phyloP scores from a whole-genome alignment of 2,888 invertebrate genomes.

The Acanthosepion pharaonis region DNA sequence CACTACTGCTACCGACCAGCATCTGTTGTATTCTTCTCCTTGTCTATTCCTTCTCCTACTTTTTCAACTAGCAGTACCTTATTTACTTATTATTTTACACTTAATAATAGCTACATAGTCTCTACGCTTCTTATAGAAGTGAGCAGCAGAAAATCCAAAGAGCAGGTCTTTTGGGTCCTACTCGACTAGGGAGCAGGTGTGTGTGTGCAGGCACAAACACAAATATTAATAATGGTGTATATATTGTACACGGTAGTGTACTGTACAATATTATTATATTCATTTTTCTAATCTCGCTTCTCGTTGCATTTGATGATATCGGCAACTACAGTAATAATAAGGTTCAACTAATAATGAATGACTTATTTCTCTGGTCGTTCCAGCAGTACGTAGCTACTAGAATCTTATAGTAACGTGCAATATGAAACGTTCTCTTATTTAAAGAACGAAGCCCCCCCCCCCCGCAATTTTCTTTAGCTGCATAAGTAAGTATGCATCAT shows the following conservation, averaged over 20 bases:
- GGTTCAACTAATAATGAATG: background rate
- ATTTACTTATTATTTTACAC: background rate
- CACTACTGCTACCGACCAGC: background rate
- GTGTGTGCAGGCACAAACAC: background rate
- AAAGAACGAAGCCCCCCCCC: background rate
- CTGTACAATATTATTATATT: background rate
- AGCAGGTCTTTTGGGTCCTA: background rate
- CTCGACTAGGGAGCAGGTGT: background rate
- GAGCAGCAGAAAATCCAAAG: background rate
- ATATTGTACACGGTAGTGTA: background rate
- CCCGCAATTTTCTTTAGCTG: background rate
- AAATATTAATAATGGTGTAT: background rate
- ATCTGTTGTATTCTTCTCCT: background rate
- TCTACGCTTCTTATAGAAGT: background rate
- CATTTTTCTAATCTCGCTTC: background rate
- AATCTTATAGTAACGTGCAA: background rate
- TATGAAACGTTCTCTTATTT: background rate
- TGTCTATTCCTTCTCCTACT: background rate
- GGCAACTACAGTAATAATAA: background rate
- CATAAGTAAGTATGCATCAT: conserved; percentile 33
- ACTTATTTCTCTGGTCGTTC: background rate
- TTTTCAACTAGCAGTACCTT: background rate
- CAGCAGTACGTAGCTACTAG: background rate
- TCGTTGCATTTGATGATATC: background rate
- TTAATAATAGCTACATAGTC: background rate